Conservation (phyloP, 2,888 invertebrate species). For the Steinernema carpocapsae region DNA sequence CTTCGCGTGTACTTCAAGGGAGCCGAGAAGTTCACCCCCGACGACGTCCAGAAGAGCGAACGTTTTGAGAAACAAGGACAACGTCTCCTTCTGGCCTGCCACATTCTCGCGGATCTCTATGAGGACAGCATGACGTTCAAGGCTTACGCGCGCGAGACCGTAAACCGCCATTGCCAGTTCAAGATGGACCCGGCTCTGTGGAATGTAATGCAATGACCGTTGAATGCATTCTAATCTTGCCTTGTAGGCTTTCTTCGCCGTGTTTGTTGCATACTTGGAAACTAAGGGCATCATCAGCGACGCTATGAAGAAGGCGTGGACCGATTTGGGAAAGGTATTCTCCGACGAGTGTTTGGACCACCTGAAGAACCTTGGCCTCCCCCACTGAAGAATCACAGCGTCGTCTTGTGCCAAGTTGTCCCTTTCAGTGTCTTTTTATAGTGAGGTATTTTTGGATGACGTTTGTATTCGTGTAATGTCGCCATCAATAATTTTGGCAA, state of each 20-base stretch:
- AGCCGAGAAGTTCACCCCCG: constrained; percentile 53
- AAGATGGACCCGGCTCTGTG: constrained; percentile 67
- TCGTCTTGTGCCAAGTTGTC: too few species aligned
- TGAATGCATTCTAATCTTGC: background rate
- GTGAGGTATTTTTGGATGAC: too few species aligned
- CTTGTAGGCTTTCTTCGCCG: constrained; percentile 63
- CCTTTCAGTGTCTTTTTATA: too few species aligned
- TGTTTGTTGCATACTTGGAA: constrained; percentile 59
- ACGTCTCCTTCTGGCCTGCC: constrained; percentile 61
- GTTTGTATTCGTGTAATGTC: too few species aligned
- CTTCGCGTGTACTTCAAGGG: constrained; percentile 59
- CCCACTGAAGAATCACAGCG: constrained; percentile 3
- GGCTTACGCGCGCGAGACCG: constrained; percentile 61
- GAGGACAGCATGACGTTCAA: constrained; percentile 56
- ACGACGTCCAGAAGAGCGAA: constrained; percentile 55
- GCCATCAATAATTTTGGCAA: too few species aligned
- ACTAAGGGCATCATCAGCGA: constrained; percentile 54
- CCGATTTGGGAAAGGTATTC: constrained; percentile 57
- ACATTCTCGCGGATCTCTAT: constrained; percentile 57
- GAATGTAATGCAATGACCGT: constrained; percentile 44
- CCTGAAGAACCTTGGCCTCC: constrained; percentile 21
- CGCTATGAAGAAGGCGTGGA: constrained; percentile 59
- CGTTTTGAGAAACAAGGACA: constrained; percentile 67
- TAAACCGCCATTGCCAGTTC: constrained; percentile 63
- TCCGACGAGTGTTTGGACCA: constrained; percentile 41